Base-by-base conservation (phyloP, 64 coral and sea anemone species). In the Catalaphyllia jardinei region DNA sequence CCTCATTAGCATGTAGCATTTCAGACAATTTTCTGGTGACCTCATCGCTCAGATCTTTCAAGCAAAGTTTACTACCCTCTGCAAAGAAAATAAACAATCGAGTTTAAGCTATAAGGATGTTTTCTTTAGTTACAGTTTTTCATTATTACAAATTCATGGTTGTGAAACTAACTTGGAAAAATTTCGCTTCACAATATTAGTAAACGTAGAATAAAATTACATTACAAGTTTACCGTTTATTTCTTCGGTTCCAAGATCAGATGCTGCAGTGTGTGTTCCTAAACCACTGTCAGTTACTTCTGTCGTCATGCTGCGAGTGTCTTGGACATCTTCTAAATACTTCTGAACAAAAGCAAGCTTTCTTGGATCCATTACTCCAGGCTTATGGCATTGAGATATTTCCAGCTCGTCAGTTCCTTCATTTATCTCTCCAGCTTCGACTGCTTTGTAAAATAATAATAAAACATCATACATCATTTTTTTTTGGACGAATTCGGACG, bases 11-110 rank as follows among this genome's bases (percentile, higher is more conserved):
- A 8, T 67, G 0, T 25, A 69, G 80, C n/a, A 61, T 83, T 20
- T 2, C 0, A 11, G 6, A 33, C 60, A 83, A 4, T 63, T 83
- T 31, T 13, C 0, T 0, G 31, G 59, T 42, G 14, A 67, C 8
- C n/a, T 67, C 19, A 14, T n/a, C 10, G 17, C 62, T 83, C 20
- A 83, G 1, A 38, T 83, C 80, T 83, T 83, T 83, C 80, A 83
- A 65, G 59, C 62, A 49, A 18, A 27, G 62, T 65, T 67, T 33
- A 22, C 11, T 9, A 20, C 8, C 10, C 22, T 69, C 65, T n/a
- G 25, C 22, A 18, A 22, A 39, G 29, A 42, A 15, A 31, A 29
- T 22, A 24, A 83, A 49, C 9, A 57, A 14, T 1, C 52, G 10
- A 11, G 0, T 14, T 57, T 10, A 57, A 57, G 15, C 1, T 54